These are phyloP conservation scores for Myopa testacea DNA, from an alignment of 2,888 invertebrate genomes.

Conservation along the genomic window DNA sequence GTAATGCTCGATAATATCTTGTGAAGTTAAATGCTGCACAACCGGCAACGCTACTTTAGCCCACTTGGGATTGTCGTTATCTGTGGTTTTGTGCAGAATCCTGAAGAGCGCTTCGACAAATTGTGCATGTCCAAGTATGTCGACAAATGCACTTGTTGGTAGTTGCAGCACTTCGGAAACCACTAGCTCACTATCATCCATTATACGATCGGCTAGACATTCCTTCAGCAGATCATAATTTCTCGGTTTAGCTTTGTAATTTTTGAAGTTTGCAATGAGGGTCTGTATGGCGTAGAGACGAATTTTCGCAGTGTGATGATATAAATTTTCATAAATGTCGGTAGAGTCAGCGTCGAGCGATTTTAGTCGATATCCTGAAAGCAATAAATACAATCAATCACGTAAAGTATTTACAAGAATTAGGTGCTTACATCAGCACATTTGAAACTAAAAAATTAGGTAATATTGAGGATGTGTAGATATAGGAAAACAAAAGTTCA, in stretches of 20 bases:
- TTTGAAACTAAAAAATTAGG: not conserved
- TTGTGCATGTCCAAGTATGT: constrained; percentile 68
- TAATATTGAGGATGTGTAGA: not conserved
- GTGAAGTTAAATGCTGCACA: constrained; percentile 70
- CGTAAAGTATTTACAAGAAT: not conserved
- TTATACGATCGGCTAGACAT: constrained; percentile 75
- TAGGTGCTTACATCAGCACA: not conserved
- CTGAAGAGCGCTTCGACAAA: constrained; percentile 70
- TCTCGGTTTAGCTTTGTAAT: constrained; percentile 61
- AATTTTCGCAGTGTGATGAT: constrained; percentile 77
- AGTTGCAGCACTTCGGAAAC: constrained; percentile 72
- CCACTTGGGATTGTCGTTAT: constrained; percentile 68
- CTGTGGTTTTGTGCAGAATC: constrained; percentile 69
- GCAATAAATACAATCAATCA: not conserved
- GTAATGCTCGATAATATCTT: constrained; percentile 67
- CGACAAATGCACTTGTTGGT: constrained; percentile 61
- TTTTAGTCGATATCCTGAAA: constrained; percentile 71
- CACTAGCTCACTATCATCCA: constrained; percentile 76
- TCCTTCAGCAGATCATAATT: constrained; percentile 73
- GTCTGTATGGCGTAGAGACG: constrained; percentile 77
- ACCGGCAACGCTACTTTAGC: constrained; percentile 65
- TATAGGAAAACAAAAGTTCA: not conserved
- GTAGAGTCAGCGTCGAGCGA: constrained; percentile 70
- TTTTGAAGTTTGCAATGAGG: constrained; percentile 72
- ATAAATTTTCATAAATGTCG: constrained; percentile 77